phyloP scores from a whole-genome alignment of 1,140 invertebrate genomes.

The Diorhabda sublineata region DNA sequence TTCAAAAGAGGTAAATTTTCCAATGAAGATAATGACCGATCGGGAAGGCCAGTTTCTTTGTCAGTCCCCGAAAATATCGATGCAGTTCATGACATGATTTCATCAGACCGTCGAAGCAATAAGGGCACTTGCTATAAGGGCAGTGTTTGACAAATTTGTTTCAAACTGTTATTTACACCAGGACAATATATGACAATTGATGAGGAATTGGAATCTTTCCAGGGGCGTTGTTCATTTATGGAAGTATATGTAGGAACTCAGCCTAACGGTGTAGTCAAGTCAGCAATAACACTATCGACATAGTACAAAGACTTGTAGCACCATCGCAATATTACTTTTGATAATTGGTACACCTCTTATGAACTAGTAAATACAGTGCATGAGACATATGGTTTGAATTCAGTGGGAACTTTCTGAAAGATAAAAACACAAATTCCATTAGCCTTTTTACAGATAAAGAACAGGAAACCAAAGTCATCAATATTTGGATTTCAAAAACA shows the following conservation, averaged over 20 bases:
- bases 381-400: neutral
- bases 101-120: too few species aligned
- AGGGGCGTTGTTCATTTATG: slow-evolving; percentile 10
- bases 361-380: neutral
- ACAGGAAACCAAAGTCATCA: neutral
- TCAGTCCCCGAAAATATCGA: too few species aligned
- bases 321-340: slow-evolving; percentile 43
- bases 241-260: slow-evolving; percentile 11
- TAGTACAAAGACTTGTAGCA: slow-evolving; percentile 16
- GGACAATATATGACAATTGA: slow-evolving; percentile 14
- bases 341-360: slow-evolving; percentile 18
- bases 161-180: slow-evolving; percentile 9
- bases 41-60: too few species aligned
- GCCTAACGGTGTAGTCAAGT: slow-evolving; percentile 4
- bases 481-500: slow-evolving; percentile 6
- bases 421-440: slow-evolving; percentile 5
- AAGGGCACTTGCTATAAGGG: neutral
- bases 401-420: neutral
- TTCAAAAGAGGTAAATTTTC: too few species aligned
- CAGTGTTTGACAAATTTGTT: slow-evolving; percentile 11
- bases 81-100: too few species aligned
- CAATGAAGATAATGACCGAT: too few species aligned
- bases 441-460: slow-evolving; percentile 1
- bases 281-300: slow-evolving; percentile 8
- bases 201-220: slow-evolving; percentile 6